Percentiles rank a stretch among this genome's conserved stretches.
Evolutionary conservation across 2,888 invertebrate genomes (phyloP).

Genomic region (Epistrophella euchroma): DNA sequence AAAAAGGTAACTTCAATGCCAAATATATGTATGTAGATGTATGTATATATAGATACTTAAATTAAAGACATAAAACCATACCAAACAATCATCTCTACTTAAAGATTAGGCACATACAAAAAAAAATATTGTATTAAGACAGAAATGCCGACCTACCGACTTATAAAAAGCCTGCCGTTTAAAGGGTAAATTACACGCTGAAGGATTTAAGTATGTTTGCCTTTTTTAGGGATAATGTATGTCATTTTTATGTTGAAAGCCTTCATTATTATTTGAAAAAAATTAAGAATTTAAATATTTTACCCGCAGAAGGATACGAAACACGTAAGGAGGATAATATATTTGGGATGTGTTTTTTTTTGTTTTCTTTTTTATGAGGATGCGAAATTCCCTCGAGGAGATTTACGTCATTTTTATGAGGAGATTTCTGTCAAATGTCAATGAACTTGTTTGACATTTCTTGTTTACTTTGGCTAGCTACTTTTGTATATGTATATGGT

Average conservation of each 20-base stretch:
- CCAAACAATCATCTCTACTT: conserved; percentile 4
- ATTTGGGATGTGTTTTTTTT: neutral
- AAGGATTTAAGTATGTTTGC: conserved; percentile 66
- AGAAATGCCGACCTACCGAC: conserved; percentile 11
- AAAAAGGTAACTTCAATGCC: conserved; percentile 55
- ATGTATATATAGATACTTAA: conserved; percentile 32
- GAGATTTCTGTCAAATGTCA: conserved; percentile 61
- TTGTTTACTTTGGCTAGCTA: conserved; percentile 8
- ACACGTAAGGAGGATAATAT: conserved; percentile 22
- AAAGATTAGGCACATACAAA: conserved; percentile 45
- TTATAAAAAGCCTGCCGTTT: conserved; percentile 17
- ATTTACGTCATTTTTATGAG: conserved; percentile 37
- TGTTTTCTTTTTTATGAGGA: conserved; percentile 4
- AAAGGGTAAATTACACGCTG: conserved; percentile 68
- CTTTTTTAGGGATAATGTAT: conserved; percentile 62
- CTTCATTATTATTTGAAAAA: conserved; percentile 65
- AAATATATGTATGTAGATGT: conserved; percentile 19
- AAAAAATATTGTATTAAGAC: neutral
- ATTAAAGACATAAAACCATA: conserved; percentile 24
- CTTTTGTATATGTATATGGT: neutral
- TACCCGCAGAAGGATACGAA: conserved; percentile 7
- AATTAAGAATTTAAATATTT: conserved; percentile 69
- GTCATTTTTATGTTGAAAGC: conserved; percentile 65
- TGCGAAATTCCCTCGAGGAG: conserved; percentile 16
- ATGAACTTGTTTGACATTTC: conserved; percentile 70